These are phyloP conservation scores for Plebejus melissa DNA, from an alignment of 2,888 invertebrate species.

Conservation along the genomic window DNA sequence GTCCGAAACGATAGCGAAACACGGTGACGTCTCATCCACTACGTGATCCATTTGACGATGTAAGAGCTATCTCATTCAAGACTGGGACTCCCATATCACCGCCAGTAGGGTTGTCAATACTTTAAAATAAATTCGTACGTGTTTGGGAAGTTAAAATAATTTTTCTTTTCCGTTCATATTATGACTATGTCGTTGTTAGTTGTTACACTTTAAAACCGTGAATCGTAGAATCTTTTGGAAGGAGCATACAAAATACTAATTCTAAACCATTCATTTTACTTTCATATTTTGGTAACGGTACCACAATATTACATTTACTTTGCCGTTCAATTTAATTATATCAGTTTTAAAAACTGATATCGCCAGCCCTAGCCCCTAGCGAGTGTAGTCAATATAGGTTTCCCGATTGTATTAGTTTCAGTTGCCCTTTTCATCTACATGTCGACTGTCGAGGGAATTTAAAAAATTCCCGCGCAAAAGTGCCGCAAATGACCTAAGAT, in stretches of 20 bases:
- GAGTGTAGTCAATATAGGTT: constrained; percentile 67
- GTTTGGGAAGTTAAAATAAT: no score
- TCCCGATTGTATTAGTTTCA: constrained; percentile 79
- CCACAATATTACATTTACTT: background rate
- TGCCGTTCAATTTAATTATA: constrained; percentile 5
- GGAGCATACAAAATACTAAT: background rate
- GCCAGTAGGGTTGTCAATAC: constrained; percentile 53
- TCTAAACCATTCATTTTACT: background rate
- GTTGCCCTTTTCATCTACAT: constrained; percentile 79
- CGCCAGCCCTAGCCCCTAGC: constrained; percentile 65
- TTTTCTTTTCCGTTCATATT: no score
- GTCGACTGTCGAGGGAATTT: constrained; percentile 44
- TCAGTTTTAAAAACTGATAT: constrained; percentile 22
- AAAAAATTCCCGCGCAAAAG: constrained; percentile 22
- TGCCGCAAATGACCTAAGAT: constrained; percentile 24
- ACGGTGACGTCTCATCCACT: constrained; percentile 80
- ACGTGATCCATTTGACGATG: constrained; percentile 81
- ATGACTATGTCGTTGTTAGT: no score
- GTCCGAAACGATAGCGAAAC: constrained; percentile 78
- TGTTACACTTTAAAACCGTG: no score
- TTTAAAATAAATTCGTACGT: background rate
- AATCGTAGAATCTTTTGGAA: no score
- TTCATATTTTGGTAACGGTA: background rate
- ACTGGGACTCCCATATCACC: constrained; percentile 56
- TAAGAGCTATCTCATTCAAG: constrained; percentile 81